These are phyloP conservation scores for Aldabrachelys gigantea DNA, from an alignment of 2,113 vertebrate genomes.

Conservation along the genomic window DNA sequence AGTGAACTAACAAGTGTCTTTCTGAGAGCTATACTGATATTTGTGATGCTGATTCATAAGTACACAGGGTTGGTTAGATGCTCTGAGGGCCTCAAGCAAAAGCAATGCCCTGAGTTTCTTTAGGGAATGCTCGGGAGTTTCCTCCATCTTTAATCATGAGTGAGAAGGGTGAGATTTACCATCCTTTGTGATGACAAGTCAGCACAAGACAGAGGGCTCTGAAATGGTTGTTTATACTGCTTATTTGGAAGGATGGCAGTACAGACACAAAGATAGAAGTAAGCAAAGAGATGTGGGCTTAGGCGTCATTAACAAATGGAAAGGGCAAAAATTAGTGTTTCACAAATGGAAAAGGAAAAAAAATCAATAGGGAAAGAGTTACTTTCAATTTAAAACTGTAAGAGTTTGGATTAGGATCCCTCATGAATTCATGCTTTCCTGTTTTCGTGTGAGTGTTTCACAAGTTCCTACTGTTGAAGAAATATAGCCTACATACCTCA, in stretches of 20 bases:
- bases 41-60: neutral
- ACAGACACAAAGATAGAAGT: conserved; percentile 56
- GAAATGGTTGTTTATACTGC: conserved; percentile 12
- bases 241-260: conserved; percentile 30
- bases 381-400: conserved; percentile 60
- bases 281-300: conserved; percentile 48
- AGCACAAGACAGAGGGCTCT: neutral
- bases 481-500: conserved; percentile 8
- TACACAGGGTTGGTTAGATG: fast-evolving
- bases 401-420: conserved; percentile 36
- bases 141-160: neutral
- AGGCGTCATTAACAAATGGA: conserved; percentile 41
- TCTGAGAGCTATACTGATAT: neutral
- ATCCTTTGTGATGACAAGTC: neutral
- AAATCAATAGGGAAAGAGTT: conserved; percentile 70
- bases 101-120: neutral
- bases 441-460: conserved; percentile 63
- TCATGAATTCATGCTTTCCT: conserved; percentile 58
- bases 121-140: neutral
- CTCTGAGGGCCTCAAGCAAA: neutral
- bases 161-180: neutral
- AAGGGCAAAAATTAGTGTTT: conserved; percentile 60
- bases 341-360: conserved; percentile 62
- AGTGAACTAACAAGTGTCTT: neutral
- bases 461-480: conserved; percentile 47